phyloP scores from a whole-genome alignment of 2,888 invertebrate species.

The Nemoura dubitans region DNA sequence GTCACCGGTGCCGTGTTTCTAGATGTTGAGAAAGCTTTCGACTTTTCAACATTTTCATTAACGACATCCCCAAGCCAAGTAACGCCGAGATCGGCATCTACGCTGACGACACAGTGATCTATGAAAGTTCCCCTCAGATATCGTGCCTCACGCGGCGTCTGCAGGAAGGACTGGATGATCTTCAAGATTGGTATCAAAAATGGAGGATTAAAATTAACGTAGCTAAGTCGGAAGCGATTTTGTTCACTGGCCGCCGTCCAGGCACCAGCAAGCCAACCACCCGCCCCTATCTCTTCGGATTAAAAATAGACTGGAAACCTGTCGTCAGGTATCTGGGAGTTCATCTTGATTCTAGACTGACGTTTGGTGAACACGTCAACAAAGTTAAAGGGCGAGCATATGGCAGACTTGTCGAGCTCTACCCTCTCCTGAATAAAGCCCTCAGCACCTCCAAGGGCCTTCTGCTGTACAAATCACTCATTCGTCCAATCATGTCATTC shows the following conservation, averaged over 20 bases:
- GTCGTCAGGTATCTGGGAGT: neutral
- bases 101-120: conserved; percentile 50
- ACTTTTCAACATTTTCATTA: conserved; percentile 53
- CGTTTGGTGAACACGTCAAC: neutral
- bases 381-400: neutral
- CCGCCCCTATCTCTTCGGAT: neutral
- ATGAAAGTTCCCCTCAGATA: neutral
- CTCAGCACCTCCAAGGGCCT: neutral
- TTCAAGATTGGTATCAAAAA: conserved; percentile 43
- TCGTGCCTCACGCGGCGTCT: conserved; percentile 18
- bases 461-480: neutral
- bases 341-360: neutral
- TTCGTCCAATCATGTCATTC: neutral
- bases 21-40: conserved; percentile 56
- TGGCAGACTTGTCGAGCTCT: neutral
- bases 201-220: conserved; percentile 49
- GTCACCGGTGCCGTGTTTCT: conserved; percentile 54
- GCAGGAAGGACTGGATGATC: conserved; percentile 32
- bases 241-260: conserved; percentile 29
- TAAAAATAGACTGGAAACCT: neutral
- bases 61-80: conserved; percentile 51
- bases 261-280: neutral
- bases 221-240: conserved; percentile 47
- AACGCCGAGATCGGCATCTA: conserved; percentile 47
- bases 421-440: neutral